Evolutionary conservation across 2,888 invertebrate genomes (phyloP), one percentile per base, ranked within the genome.

Genomic region (Podotricha telesiphe): DNA sequence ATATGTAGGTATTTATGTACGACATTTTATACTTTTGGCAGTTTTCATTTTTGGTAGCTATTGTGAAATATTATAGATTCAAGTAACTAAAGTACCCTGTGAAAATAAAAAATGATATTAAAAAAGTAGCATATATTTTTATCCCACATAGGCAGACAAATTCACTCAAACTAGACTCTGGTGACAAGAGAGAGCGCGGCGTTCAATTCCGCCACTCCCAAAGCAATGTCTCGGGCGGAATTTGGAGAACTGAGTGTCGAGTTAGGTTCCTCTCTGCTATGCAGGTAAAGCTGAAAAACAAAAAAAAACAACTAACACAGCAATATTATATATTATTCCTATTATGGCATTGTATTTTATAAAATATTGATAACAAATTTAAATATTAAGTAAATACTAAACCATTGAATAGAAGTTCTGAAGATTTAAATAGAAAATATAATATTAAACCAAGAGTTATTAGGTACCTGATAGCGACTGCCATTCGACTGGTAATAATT

Each of bases 401-500:
- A 3, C 20, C 58, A 59, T 13, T 34, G 34, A 48, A 17, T 34
- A 48, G 13, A 19, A 34, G 3, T 37, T 28, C 34, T 20, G 28
- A 28, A 28, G 17, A n/a, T 34, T 13, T 48, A 37, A 34, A 34
- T 50, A 11, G 4, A n/a, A 15, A 37, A 37, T 34, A 62, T 34
- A 19, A 34, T 50, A 37, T 48, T 62, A 37, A 19, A 50, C 48
- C 34, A 20, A 17, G 19, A 48, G 37, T 20, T 20, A 37, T 48
- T 50, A 50, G 17, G 34, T 20, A 37, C 28, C 48, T 48, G 34
- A 37, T 61, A 61, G 47, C 28, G 11, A 19, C 17, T 13, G 37
- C 37, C 45, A 34, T 13, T 58, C 67, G 48, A 45, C 19, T 64
- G 45, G 61, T 15, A 19, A 62, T 62, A 48, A 69, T 65, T 69